phyloP scores from a whole-genome alignment of 2,888 invertebrate species.

The Drosophila meridiana region DNA sequence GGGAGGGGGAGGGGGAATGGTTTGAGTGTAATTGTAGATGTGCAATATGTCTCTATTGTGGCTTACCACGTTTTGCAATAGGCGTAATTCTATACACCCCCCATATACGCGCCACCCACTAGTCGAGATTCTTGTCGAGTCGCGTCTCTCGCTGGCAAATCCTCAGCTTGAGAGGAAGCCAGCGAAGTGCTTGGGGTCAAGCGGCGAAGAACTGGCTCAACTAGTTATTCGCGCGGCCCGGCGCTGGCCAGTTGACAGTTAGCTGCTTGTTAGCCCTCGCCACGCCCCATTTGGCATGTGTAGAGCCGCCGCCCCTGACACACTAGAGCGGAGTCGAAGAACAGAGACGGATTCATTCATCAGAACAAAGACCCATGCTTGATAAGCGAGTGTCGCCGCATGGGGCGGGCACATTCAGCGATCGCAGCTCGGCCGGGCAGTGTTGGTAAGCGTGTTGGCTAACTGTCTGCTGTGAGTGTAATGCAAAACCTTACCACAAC shows the following conservation, averaged over 20 bases:
- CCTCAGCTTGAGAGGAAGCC: slow-evolving; percentile 69
- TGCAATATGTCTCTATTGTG: slow-evolving; percentile 60
- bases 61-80: slow-evolving; percentile 79
- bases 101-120: slow-evolving; percentile 7
- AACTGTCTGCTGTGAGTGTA: slow-evolving; percentile 46
- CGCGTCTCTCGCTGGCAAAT: slow-evolving; percentile 60
- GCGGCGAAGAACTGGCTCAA: slow-evolving; percentile 1
- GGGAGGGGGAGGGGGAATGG: not conserved
- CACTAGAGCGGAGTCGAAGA: slow-evolving; percentile 35
- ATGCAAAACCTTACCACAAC: slow-evolving; percentile 78
- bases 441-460: slow-evolving; percentile 65
- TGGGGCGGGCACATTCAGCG: slow-evolving; percentile 46
- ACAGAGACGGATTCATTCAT: slow-evolving; percentile 35
- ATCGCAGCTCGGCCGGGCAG: slow-evolving; percentile 56
- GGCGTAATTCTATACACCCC: slow-evolving; percentile 71
- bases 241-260: slow-evolving; percentile 10
- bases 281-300: slow-evolving; percentile 44
- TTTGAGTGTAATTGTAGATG: slow-evolving; percentile 48
- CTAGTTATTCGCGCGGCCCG: slow-evolving; percentile 23
- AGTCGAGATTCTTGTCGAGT: slow-evolving; percentile 23
- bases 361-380: slow-evolving; percentile 48
- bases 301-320: slow-evolving; percentile 23
- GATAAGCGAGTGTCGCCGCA: slow-evolving; percentile 60
- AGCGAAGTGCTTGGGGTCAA: slow-evolving; percentile 52
- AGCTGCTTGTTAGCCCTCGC: slow-evolving; percentile 26